Conservation (phyloP, 2,888 invertebrate genomes). For the Torymus aiolomorphi region DNA sequence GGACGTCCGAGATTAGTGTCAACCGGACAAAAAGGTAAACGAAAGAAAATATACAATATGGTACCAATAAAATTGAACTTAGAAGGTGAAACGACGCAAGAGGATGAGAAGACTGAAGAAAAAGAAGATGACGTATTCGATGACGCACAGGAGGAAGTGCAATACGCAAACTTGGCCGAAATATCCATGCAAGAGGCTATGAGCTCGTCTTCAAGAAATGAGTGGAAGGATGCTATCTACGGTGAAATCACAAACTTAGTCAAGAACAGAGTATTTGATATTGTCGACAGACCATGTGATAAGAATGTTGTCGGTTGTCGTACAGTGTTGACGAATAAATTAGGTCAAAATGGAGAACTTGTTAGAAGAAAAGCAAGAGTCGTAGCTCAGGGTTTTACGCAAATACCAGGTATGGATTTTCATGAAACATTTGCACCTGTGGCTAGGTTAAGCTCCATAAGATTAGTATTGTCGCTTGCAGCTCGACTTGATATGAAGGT, state of each 20-base stretch:
- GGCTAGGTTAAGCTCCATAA: constrained; percentile 56
- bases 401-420: constrained; percentile 56
- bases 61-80: too few species aligned
- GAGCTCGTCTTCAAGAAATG: too few species aligned
- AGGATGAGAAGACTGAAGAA: too few species aligned
- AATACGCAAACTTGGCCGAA: too few species aligned
- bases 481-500: constrained; percentile 55
- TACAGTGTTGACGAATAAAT: constrained; percentile 46
- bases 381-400: constrained; percentile 51
- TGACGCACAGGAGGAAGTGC: too few species aligned
- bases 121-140: too few species aligned
- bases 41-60: too few species aligned
- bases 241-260: constrained; percentile 43
- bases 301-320: constrained; percentile 28
- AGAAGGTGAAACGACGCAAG: too few species aligned
- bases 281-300: constrained; percentile 23
- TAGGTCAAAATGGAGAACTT: constrained; percentile 7
- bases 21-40: too few species aligned
- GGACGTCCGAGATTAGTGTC: too few species aligned
- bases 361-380: constrained; percentile 50
- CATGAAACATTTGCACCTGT: constrained; percentile 58
- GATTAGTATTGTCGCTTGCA: constrained; percentile 55
- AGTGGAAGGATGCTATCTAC: constrained; percentile 46
- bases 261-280: too few species aligned
- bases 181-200: too few species aligned